Base-by-base conservation (phyloP, 2,113 vertebrate species). In the Danionella cerebrum region DNA sequence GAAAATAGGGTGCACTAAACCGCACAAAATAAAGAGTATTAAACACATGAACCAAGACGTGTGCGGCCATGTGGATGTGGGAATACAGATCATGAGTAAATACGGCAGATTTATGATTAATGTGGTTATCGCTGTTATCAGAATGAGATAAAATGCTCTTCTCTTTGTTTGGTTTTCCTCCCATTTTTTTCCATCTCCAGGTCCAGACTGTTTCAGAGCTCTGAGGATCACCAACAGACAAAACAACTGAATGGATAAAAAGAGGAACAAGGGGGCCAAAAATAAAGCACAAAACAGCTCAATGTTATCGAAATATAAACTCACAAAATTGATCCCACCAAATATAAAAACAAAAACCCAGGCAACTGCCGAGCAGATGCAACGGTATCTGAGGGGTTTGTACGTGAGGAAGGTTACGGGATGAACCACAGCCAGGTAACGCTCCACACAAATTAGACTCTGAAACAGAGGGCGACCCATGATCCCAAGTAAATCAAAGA, bases 161-260 rank as follows among this genome's bases (percentile, higher is more conserved):
- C 14, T 60, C 45, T 60, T 72, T 11, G 21, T 36, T 2, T 22
- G 11, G 31, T 55, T 55, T 36, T 54, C 31, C 10, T 54, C 53
- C 51, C 1, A 24, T 12, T 9, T 16, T 52, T 7, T 52, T 11
- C 25, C 12, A 10, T 55, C 31, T 54, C 63, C 38, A 36, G 70
- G 63, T 36, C 54, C 70, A 45, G 70, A 39, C 21, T 47, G n/a
- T 9, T 44, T 51, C 27, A 72, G 54, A 36, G 29, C 18, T 36
- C 52, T 36, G 18, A n/a, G 12, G 36, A 55, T 31, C 19, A 31
- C 31, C 16, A 35, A 24, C 5, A 21, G 36, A 35, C n/a, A 72
- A n/a, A 67, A 52, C 3, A 53, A 45, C 25, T 72, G 18, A 7
- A 67, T 6, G 14, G 8, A 45, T 1, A 50, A 5, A 3, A 50